Conservation (phyloP, 2,797 vertebrate species). For the Acomys russatus region DNA sequence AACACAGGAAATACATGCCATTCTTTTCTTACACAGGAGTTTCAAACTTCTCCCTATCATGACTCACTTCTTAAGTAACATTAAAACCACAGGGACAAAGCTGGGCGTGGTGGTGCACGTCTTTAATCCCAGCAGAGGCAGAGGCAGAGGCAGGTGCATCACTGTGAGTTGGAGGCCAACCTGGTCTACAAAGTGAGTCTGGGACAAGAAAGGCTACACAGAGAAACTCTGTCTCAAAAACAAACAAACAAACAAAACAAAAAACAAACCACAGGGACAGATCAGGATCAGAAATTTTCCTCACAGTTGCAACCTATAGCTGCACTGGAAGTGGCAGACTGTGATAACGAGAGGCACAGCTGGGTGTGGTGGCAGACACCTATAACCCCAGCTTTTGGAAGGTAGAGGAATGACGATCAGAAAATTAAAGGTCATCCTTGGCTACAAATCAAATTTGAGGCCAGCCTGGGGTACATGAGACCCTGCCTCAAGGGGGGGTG, state of each 20-base stretch:
- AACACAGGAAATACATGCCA: slow-evolving; percentile 52
- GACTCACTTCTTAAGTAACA: background rate
- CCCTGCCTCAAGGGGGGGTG: too few species aligned
- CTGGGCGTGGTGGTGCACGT: too few species aligned
- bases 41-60: background rate
- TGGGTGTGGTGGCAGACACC: background rate
- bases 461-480: background rate
- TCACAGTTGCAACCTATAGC: background rate
- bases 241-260: too few species aligned
- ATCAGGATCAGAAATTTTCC: background rate
- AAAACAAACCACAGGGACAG: background rate
- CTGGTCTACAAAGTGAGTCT: too few species aligned
- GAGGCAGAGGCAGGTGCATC: too few species aligned
- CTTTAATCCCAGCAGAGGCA: too few species aligned
- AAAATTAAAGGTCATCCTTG: background rate
- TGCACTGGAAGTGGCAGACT: background rate
- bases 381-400: background rate
- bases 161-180: too few species aligned
- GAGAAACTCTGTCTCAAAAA: too few species aligned
- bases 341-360: background rate
- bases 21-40: slow-evolving; percentile 22
- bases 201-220: too few species aligned
- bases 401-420: too few species aligned
- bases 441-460: background rate
- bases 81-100: background rate